phyloP scores from a whole-genome alignment of 2,888 invertebrate species.

The Megaustenia siamemsis region DNA sequence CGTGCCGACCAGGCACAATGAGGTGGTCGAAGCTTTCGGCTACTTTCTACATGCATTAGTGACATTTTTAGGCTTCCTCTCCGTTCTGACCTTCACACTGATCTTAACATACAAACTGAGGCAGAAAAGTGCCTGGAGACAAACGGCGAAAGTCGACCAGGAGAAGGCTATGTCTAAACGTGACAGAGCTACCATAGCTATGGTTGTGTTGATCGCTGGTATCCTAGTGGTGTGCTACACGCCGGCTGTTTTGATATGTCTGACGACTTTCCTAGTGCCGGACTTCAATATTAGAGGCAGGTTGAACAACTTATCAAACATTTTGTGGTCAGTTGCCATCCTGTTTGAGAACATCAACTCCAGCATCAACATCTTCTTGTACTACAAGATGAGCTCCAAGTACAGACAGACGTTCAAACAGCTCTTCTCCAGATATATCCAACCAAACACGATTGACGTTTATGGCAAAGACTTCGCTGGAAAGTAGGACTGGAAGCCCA shows the following conservation, averaged over 20 bases:
- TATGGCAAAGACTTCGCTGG: no score
- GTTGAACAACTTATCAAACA: neutral
- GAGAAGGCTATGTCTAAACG: neutral
- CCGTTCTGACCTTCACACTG: neutral
- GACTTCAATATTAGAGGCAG: neutral
- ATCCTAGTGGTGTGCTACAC: neutral
- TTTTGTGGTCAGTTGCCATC: neutral
- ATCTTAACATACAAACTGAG: neutral
- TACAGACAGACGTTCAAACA: neutral
- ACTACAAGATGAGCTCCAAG: conserved; percentile 5
- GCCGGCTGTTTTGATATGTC: neutral
- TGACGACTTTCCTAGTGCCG: neutral
- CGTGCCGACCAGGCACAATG: neutral
- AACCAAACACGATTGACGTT: no score
- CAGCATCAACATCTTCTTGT: neutral
- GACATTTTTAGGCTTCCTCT: neutral
- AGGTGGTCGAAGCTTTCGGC: neutral
- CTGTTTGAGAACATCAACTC: neutral
- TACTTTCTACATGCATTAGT: neutral
- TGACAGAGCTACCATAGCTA: neutral
- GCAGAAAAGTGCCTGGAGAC: neutral
- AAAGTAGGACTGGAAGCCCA: no score
- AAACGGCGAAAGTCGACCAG: neutral
- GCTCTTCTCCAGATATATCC: no score
- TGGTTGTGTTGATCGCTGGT: conserved; percentile 7